Base-by-base conservation (phyloP, 1,140 invertebrate genomes). In the Phymastichus coffea region DNA sequence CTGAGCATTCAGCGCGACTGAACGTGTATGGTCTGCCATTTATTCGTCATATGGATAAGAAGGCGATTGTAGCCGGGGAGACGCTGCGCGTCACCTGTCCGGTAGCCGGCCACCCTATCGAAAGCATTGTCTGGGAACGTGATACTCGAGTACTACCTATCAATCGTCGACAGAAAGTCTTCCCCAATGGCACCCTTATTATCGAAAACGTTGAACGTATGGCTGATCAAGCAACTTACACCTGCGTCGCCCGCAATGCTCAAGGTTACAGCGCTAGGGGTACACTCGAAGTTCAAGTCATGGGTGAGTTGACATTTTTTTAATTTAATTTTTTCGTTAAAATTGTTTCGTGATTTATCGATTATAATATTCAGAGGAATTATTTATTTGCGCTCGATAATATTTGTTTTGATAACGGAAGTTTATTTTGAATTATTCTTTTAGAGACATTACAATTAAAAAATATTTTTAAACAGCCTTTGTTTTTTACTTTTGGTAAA, bases 91-190 rank as follows among this genome's bases (percentile, higher is more conserved):
- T 95, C 0, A 91, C 92, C 59, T 97, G 95, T 72, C 93, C 94
- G 8, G 94, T 97, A 12, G 93, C 94, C 64, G 95, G 95, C 53
- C 94, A 95, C 76, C 95, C 95, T 4, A 93, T 97, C 65, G 90
- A 95, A 65, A 89, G 89, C 37, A 94, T 97, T 65, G 88, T 91
- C 12, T 98, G 95, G 95, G 94, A 95, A 78, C 86, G 93, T 80
- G 93, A 87, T 67, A 83, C 73, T 64, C 82, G 91, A 41, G 85
- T 88, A 8, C 81, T 98, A 43, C 95, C 95, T 44, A 95, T 95
- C 74, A 97, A 97, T 76, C 87, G 95, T 67, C 93, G 97, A 68
- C 95, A 98, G 71, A 93, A 94, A 70, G 93, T 97, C 15, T 94
- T 93, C 79, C 88, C 89, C 23, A 96, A 97, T 71, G 95, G 95